Percentiles rank a stretch among this genome's conserved stretches.
phyloP scores from a whole-genome alignment of 2,113 vertebrate species.

The human region DNA sequence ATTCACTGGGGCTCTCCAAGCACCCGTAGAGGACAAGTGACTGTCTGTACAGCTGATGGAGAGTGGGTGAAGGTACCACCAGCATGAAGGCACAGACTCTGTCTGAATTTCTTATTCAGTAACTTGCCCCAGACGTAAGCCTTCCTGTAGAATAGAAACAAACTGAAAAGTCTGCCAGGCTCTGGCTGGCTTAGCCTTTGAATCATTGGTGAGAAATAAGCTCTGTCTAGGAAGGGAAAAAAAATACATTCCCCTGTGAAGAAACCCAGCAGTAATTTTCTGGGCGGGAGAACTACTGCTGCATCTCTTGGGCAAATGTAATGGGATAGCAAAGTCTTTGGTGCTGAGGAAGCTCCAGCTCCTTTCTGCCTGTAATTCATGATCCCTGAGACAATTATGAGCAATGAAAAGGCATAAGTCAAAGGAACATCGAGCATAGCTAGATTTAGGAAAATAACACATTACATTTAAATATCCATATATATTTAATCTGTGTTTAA shows the following conservation, averaged over 20 bases:
- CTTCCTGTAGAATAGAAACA: constrained; percentile 6
- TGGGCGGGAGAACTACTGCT: constrained; percentile 25
- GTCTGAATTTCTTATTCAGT: not conserved
- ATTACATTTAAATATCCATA: constrained; percentile 61
- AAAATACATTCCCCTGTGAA: not conserved
- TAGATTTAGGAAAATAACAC: constrained; percentile 60
- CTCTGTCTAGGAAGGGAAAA: constrained; percentile 5
- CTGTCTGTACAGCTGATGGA: not conserved
- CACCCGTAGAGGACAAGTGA: not conserved
- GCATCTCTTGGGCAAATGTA: constrained; percentile 52
- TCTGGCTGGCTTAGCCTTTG: not conserved
- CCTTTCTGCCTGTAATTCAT: constrained; percentile 49
- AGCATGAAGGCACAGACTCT: not conserved
- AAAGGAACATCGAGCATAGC: constrained; percentile 58
- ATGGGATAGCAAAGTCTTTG: constrained; percentile 45
- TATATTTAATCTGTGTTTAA: constrained; percentile 69
- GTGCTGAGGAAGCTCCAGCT: constrained; percentile 15
- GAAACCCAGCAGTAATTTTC: constrained; percentile 57
- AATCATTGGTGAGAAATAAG: constrained; percentile 40
- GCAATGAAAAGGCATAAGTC: constrained; percentile 63
- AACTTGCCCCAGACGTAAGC: not conserved
- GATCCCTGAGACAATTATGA: constrained; percentile 69
- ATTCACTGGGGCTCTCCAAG: not conserved
- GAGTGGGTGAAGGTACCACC: not conserved
- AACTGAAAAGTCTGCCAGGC: not conserved